Conservation (phyloP, 2,113 vertebrate genomes). For the Semnornis frantzii region DNA sequence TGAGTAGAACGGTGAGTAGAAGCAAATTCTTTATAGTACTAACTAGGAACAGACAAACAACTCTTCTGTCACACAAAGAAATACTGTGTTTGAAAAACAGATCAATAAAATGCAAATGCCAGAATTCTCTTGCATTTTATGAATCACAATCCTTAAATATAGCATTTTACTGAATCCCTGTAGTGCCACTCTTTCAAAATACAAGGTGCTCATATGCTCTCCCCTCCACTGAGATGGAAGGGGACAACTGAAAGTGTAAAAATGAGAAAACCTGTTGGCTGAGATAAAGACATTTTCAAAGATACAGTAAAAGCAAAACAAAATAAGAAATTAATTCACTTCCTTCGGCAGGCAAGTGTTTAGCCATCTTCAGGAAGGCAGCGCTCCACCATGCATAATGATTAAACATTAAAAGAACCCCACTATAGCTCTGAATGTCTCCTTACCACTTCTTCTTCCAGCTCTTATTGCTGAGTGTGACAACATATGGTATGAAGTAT, state of each 20-base stretch:
- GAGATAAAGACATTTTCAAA: neutral
- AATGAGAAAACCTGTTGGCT: neutral
- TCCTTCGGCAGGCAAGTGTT: accelerated
- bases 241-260: accelerated
- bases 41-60: neutral
- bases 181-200: neutral
- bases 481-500: accelerated
- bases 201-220: accelerated
- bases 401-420: neutral
- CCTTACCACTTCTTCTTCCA: neutral
- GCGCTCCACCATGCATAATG: accelerated
- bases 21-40: neutral
- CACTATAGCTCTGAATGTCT: accelerated
- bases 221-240: accelerated
- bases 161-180: neutral
- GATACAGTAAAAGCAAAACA: neutral
- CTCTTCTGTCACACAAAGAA: neutral
- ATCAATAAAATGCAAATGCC: neutral
- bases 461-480: neutral
- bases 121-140: neutral
- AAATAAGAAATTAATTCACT: neutral
- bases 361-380: neutral
- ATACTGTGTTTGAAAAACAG: neutral
- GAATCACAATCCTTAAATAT: neutral
- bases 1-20: neutral